Base-by-base conservation (phyloP, 1,140 invertebrate species). In the Ridgeia piscesae region DNA sequence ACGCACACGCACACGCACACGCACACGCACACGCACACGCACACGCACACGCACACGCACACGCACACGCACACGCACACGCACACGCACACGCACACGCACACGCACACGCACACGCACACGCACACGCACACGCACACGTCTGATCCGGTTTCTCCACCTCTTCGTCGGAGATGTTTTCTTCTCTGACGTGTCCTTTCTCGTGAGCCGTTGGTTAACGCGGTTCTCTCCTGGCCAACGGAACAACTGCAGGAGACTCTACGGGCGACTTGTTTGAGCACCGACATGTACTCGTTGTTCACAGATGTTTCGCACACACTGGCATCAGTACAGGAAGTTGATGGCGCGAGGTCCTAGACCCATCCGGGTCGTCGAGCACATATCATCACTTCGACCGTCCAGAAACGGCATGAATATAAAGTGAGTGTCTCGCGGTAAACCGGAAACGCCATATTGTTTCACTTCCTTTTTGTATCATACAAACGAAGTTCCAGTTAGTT, bases 391-490 rank as follows among this genome's bases (percentile, higher is more conserved):
- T 34, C 48, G 48, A 21, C 58, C 58, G 27, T 77, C 58, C 27
- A 90, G 34, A 90, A 35, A 90, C 35, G 89, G 89, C 34, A 90
- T 90, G 35, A 35, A 90, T n/a, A 35, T 90, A 90, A 34, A 90
- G 89, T 90, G 89, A 35, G 35, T 35, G 34, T 17, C 21, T 90
- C 14, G 17, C 89, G 35, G 35, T 21, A 89, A 34, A 14, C 33
- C 33, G 89, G 34, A 14, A 14, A 34, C 42, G 42, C 11, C 2
- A 6, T 9, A 42, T 4, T n/a, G 11, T 91, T 34, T 2, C 33
- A n/a, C 33, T 35, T 91, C 31, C 31, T 4, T 34, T 91, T 42
- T 9, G 42, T 6, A 11, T 42, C 42, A 42, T 42, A 42, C 42
- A 11, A 42, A 42, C n/a, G n/a, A n/a, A n/a, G n/a, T n/a, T n/a